Conservation (phyloP, 1,140 invertebrate genomes). For the Diorhabda elongata region DNA sequence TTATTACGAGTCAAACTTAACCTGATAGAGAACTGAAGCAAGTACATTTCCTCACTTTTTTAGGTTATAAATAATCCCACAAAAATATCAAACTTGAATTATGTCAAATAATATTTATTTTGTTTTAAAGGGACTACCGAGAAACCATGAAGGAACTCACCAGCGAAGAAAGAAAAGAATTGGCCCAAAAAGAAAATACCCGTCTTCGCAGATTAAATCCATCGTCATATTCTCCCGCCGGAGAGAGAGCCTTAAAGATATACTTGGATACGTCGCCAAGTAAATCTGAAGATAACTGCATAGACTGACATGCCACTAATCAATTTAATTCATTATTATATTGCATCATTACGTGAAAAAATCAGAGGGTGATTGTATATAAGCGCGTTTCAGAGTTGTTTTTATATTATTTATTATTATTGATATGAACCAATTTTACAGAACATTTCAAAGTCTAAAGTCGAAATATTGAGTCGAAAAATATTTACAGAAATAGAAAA, state of each 20-base stretch:
- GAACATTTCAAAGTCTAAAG: no score
- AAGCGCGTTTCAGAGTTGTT: conserved; percentile 11
- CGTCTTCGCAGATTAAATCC: conserved; percentile 48
- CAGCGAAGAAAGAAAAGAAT: conserved; percentile 59
- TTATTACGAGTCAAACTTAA: background rate
- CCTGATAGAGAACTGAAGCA: background rate
- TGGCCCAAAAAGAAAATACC: conserved; percentile 57
- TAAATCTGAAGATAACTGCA: conserved; percentile 39
- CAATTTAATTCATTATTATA: conserved; percentile 37
- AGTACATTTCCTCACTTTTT: background rate
- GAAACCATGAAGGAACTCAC: conserved; percentile 58
- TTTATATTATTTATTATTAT: background rate
- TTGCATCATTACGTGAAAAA: conserved; percentile 36
- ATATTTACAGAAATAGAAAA: no score
- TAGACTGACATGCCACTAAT: conserved; percentile 44
- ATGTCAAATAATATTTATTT: no score
- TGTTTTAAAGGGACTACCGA: conserved; percentile 55
- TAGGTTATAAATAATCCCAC: background rate
- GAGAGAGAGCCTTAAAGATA: conserved; percentile 71
- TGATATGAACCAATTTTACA: no score
- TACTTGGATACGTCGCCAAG: conserved; percentile 56
- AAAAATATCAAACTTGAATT: no score
- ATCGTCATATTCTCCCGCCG: conserved; percentile 51
- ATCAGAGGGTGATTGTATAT: conserved; percentile 12
- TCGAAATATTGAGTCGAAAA: no score